These are phyloP conservation scores for Adineta ricciae DNA, from an alignment of 2,888 invertebrate species.

Conservation along the genomic window DNA sequence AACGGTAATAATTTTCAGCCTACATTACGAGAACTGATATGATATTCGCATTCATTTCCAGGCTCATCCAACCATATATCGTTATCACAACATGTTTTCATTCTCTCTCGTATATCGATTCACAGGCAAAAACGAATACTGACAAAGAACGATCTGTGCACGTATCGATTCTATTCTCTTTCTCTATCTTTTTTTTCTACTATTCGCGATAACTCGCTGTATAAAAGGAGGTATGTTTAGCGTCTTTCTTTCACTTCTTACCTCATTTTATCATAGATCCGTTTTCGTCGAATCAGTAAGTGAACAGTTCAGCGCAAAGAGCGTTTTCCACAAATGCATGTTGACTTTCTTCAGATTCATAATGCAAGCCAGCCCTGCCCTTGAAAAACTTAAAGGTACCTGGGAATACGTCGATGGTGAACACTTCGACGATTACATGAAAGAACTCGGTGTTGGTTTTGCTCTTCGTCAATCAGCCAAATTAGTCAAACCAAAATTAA, in stretches of 20 bases:
- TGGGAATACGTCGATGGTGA: slow-evolving; percentile 52
- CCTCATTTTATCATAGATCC: not conserved
- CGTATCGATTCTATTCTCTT: not conserved
- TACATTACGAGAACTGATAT: not conserved
- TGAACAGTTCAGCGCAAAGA: not conserved
- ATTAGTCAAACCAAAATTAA: slow-evolving; percentile 70
- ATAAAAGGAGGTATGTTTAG: not conserved
- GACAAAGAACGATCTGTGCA: not conserved
- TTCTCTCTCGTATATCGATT: not conserved
- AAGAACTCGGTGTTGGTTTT: slow-evolving; percentile 69
- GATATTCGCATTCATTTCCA: not conserved
- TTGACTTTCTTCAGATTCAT: not conserved
- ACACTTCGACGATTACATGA: slow-evolving; percentile 81
- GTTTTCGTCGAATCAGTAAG: not conserved
- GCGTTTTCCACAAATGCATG: not conserved
- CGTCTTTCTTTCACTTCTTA: not conserved
- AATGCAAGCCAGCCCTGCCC: not conserved
- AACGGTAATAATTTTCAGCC: not conserved
- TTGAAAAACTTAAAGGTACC: not conserved
- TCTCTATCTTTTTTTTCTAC: not conserved
- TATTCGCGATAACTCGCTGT: not conserved
- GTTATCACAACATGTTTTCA: not conserved
- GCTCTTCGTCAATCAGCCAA: slow-evolving; percentile 77
- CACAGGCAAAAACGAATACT: not conserved
- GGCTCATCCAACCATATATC: not conserved